Evolutionary conservation across 2,797 vertebrate species (phyloP).

Genomic region (Sebastes itinus): DNA sequence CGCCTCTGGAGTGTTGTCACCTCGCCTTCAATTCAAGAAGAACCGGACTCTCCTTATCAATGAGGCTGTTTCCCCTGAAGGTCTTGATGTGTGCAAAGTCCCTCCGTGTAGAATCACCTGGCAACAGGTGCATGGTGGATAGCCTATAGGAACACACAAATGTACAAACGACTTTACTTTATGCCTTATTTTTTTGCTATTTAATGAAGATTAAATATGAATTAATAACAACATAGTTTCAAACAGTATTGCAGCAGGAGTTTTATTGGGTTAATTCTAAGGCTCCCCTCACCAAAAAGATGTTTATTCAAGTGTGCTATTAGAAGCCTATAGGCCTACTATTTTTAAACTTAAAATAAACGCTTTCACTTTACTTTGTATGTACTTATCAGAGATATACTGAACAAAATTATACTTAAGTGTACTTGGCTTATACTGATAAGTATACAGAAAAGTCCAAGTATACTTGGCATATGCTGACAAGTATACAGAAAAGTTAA

Average conservation of each 20-base stretch:
- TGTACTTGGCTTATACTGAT: no score
- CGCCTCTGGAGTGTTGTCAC: background rate
- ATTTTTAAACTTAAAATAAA: no score
- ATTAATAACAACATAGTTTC: background rate
- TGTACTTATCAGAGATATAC: no score
- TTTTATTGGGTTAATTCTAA: background rate
- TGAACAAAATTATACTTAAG: no score
- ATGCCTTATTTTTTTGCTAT: background rate
- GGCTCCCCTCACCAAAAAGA: no score
- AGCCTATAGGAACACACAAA: background rate
- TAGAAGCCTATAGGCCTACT: no score
- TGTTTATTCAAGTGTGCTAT: no score
- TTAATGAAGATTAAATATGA: background rate
- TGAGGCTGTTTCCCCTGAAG: background rate
- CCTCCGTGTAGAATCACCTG: background rate
- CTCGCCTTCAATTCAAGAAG: background rate
- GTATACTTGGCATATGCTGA: no score
- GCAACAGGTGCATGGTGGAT: background rate
- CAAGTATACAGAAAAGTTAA: no score
- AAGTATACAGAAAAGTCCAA: no score
- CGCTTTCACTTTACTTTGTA: no score
- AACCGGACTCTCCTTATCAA: slow-evolving; percentile 34
- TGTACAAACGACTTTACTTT: background rate
- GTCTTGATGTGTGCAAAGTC: slow-evolving; percentile 7
- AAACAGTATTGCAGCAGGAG: background rate